A percentile compares a stretch with the other conserved stretches of the same genome.
Evolutionary conservation across 1,140 invertebrate genomes (phyloP).

Genomic region (Pantala flavescens): DNA sequence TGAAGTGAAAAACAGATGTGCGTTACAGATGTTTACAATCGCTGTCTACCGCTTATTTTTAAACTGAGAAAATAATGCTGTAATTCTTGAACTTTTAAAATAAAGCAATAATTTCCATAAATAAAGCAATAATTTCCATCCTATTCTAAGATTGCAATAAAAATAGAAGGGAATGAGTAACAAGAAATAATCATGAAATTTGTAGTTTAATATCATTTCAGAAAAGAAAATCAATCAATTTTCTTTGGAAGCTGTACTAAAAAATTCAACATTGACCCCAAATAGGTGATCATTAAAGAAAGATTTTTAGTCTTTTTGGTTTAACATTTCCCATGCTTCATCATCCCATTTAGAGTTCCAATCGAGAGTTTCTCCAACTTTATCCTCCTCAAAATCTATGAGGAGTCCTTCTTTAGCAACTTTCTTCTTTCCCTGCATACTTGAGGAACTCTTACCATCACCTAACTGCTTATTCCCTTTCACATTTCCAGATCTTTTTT

Average conservation of each 20-base stretch:
- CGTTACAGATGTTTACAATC: background rate
- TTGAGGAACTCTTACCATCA: background rate
- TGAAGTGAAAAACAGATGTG: no score
- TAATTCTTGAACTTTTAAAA: background rate
- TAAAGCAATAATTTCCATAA: background rate
- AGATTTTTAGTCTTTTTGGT: constrained; percentile 15
- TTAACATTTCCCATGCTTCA: constrained; percentile 19
- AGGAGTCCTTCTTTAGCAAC: constrained; percentile 17
- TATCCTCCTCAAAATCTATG: constrained; percentile 15
- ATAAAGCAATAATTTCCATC: background rate
- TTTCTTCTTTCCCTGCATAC: constrained; percentile 11
- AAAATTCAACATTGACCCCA: background rate
- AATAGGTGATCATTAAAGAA: background rate
- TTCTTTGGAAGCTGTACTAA: background rate
- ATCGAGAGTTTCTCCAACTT: background rate
- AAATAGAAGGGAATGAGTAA: background rate
- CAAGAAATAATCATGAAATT: background rate
- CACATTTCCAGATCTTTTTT: background rate
- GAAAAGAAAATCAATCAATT: background rate
- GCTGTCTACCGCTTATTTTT: background rate
- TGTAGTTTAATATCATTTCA: background rate
- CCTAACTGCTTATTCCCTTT: background rate
- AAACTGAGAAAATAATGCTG: background rate
- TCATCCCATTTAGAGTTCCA: constrained; percentile 19
- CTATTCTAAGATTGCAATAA: background rate